Percentiles rank a stretch among this genome's conserved stretches.
Evolutionary conservation across 2,113 vertebrate species (phyloP).

Genomic region (Myrmecophaga tridactyla): DNA sequence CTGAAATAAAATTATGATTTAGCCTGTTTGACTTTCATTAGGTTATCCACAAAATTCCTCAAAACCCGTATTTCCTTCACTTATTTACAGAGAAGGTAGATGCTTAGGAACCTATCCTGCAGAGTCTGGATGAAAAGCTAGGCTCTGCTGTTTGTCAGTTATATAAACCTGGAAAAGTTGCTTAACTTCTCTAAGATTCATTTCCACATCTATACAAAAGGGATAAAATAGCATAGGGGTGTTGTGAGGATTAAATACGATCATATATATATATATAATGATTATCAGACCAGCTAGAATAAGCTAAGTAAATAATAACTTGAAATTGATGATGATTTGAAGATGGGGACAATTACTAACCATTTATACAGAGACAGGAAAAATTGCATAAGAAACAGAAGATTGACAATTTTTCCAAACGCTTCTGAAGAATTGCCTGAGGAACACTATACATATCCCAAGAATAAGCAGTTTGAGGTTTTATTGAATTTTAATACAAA

Average conservation of each 20-base stretch:
- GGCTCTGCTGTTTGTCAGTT: accelerated
- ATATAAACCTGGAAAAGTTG: not conserved
- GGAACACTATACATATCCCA: not conserved
- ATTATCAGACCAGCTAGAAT: not conserved
- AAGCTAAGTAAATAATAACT: not conserved
- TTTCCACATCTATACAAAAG: not conserved
- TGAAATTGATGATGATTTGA: not conserved
- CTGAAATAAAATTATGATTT: not conserved
- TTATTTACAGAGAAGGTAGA: not conserved
- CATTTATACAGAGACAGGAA: not conserved
- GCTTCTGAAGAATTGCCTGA: not conserved
- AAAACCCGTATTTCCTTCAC: not conserved
- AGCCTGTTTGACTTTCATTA: not conserved
- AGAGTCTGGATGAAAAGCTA: not conserved
- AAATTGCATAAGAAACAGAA: not conserved
- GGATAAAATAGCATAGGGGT: not conserved
- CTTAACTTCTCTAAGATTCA: not conserved
- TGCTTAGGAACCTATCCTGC: not conserved
- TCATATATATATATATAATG: not conserved
- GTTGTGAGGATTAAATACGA: not conserved
- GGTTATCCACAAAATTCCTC: not conserved
- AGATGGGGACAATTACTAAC: not conserved
- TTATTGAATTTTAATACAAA: slow-evolving; percentile 39
- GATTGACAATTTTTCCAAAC: not conserved
- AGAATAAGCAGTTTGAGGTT: not conserved